Evolutionary conservation across 2,113 vertebrate species (phyloP).

Genomic region (cattle (Bos taurus)): DNA sequence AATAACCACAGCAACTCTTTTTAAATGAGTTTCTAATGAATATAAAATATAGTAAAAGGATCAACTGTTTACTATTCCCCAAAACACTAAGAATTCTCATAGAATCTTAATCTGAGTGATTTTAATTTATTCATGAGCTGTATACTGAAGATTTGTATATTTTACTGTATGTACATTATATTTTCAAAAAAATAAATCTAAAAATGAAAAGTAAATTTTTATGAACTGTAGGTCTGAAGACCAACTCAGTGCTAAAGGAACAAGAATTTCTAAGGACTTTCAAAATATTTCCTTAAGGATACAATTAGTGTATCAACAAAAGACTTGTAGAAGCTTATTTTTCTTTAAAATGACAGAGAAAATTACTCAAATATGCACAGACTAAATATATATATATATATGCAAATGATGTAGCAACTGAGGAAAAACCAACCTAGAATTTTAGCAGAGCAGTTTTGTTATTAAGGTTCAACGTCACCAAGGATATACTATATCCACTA

Average conservation of each 20-base stretch:
- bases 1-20: background rate
- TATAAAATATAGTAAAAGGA: background rate
- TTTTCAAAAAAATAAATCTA: constrained; percentile 10
- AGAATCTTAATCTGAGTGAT: background rate
- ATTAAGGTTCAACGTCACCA: background rate
- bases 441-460: background rate
- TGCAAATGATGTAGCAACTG: background rate
- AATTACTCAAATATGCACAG: constrained; percentile 14
- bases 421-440: constrained; percentile 23
- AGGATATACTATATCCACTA: background rate
- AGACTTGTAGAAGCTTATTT: background rate
- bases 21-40: background rate
- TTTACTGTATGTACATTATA: background rate
- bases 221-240: background rate
- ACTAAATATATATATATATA: background rate
- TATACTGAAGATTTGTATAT: background rate
- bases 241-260: background rate
- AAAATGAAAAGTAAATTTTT: background rate
- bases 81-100: constrained; percentile 28
- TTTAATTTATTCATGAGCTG: constrained; percentile 13
- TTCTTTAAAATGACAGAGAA: constrained; percentile 22
- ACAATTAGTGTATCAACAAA: background rate
- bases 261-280: constrained; percentile 14
- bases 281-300: constrained; percentile 34
- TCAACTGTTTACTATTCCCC: background rate